Percentiles rank a stretch among this genome's conserved stretches.
phyloP scores from a whole-genome alignment of 2,888 invertebrate species.

The Ditula angustiorana region DNA sequence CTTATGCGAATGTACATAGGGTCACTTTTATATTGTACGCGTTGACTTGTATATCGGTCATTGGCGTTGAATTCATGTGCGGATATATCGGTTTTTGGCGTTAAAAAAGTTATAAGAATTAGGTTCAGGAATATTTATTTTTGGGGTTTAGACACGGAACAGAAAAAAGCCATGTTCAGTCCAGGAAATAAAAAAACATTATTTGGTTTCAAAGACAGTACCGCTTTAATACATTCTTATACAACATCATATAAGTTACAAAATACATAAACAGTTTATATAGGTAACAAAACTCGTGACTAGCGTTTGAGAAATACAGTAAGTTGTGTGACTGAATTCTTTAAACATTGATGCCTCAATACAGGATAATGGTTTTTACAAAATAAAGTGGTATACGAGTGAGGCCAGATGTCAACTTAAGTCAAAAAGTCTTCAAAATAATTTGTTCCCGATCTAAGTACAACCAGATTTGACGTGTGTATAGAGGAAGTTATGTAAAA shows the following conservation, averaged over 20 bases:
- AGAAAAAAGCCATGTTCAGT: background rate
- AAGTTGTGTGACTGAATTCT: slow-evolving; percentile 50
- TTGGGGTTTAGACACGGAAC: no score
- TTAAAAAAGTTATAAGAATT: no score
- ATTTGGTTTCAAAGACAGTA: slow-evolving; percentile 68
- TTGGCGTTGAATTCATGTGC: no score
- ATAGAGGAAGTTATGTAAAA: slow-evolving; percentile 42
- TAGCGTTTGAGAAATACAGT: slow-evolving; percentile 74
- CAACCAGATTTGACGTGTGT: slow-evolving; percentile 7
- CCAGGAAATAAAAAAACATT: slow-evolving; percentile 47
- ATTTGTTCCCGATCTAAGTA: slow-evolving; percentile 28
- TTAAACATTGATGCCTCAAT: slow-evolving; percentile 43
- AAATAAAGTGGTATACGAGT: background rate
- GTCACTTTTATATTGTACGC: no score
- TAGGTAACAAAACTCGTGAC: slow-evolving; percentile 85
- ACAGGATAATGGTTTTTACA: slow-evolving; percentile 13
- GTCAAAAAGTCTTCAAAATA: slow-evolving; percentile 9
- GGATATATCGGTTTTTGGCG: no score
- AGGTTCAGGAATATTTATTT: no score
- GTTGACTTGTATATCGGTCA: no score
- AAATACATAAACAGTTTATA: slow-evolving; percentile 81
- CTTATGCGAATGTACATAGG: no score
- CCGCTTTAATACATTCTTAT: slow-evolving; percentile 80
- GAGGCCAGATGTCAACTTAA: background rate
- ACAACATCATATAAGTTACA: slow-evolving; percentile 80